Evolutionary conservation across 2,888 invertebrate species (phyloP), one percentile per base, ranked within the genome.

Genomic region (Acronicta aceris): DNA sequence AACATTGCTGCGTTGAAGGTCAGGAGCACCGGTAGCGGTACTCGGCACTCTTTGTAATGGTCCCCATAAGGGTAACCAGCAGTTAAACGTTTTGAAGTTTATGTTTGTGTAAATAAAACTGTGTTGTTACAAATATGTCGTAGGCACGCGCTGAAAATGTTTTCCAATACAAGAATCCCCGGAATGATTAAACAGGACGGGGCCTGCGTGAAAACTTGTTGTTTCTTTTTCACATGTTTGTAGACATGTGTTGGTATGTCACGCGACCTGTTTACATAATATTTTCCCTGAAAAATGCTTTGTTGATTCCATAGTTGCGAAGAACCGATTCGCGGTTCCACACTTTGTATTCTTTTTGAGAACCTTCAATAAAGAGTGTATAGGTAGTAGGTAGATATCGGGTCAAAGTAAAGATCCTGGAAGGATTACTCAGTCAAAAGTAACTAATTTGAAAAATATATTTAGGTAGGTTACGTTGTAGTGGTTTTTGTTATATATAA

Each of bases 151-250:
- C 84, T 70, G 51, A 48, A 65, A 59, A 77, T 87, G 84, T 88
- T 87, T 85, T 84, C 73, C 78, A 78, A 78, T 65, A 69, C 67
- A 82, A 76, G 81, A 87, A 89, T 91, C 87, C 83, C 65, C 76
- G 85, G 89, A 88, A 92, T 92, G 82, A 57, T 78, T 85, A 89
- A 92, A 92, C 90, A 91, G 86, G 86, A 83, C 76, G 79, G 72
- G 70, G 72, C 61, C 61, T 83, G 78, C 72, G 64, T 78, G 79
- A 81, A 83, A 81, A 81, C 74, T 76, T 83, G 71, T 83, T 85
- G 79, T 81, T 84, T 82, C 81, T 84, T 82, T 86, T 83, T 77
- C 83, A 81, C 80, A 81, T 74, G 75, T 67, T 76, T 74, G 59
- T 74, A 60, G 70, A 68, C 50, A 48, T 65, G 55, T 74, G 70